Evolutionary conservation across 2,888 invertebrate genomes (phyloP).

Genomic region (Erebia aethiops): DNA sequence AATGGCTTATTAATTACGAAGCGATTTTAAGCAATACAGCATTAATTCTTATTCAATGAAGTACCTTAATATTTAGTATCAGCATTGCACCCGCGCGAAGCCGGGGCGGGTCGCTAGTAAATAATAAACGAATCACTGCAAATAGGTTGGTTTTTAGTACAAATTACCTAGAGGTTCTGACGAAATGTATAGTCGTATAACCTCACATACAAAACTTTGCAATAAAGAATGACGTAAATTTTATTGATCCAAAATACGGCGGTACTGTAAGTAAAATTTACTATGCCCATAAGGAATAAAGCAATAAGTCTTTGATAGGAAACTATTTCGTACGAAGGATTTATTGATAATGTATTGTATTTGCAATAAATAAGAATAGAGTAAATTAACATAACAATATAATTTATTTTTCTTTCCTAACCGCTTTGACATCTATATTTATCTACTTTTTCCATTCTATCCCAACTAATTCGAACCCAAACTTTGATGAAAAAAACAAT

Average conservation of each 20-base stretch:
- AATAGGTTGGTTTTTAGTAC: no score
- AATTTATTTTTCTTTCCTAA: conserved; percentile 11
- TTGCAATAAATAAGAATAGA: conserved; percentile 12
- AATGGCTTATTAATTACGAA: no score
- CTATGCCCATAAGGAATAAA: conserved; percentile 13
- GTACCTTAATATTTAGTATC: no score
- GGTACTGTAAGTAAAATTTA: conserved; percentile 2
- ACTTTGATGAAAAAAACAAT: no score
- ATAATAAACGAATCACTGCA: not conserved
- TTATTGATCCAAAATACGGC: conserved; percentile 3
- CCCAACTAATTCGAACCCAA: not conserved
- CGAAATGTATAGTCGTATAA: not conserved
- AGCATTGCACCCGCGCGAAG: no score
- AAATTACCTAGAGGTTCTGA: not conserved
- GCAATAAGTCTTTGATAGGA: conserved; percentile 18
- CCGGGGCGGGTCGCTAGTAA: no score
- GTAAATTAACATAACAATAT: conserved; percentile 12
- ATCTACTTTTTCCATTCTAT: not conserved
- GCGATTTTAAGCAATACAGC: no score
- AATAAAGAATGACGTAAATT: not conserved
- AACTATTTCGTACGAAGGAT: conserved; percentile 3
- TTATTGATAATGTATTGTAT: conserved; percentile 6
- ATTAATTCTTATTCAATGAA: no score
- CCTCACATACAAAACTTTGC: not conserved
- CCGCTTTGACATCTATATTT: no score